phyloP scores from a whole-genome alignment of 1,140 invertebrate genomes.

The Drosophila erecta region DNA sequence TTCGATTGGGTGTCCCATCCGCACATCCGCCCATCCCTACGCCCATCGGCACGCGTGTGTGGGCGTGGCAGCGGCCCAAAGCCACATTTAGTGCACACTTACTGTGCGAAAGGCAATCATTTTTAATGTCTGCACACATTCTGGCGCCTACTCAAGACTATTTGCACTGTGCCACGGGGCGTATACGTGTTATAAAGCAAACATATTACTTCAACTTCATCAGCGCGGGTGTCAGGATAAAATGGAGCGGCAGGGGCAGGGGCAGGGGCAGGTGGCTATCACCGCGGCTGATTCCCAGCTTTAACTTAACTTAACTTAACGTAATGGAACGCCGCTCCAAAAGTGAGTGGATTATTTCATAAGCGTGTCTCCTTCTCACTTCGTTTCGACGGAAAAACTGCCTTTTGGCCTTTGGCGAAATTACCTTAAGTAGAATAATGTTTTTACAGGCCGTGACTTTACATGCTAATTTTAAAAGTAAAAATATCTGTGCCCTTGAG shows the following conservation, averaged over 20 bases:
- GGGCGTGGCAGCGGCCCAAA: constrained; percentile 50
- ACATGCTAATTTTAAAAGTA: neutral
- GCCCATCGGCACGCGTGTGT: constrained; percentile 17
- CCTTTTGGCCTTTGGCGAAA: neutral
- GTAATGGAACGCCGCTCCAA: constrained; percentile 23
- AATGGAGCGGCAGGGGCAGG: neutral
- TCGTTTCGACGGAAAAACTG: too few species aligned
- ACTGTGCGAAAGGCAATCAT: constrained; percentile 67
- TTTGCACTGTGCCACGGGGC: constrained; percentile 63
- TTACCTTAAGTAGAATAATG: neutral
- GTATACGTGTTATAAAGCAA: constrained; percentile 75
- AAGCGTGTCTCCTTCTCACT: constrained; percentile 1
- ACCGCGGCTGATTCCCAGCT: constrained; percentile 12
- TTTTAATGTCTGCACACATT: constrained; percentile 67
- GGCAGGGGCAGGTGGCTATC: too few species aligned
- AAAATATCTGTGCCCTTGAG: neutral
- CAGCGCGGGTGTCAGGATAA: neutral
- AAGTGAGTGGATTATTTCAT: constrained; percentile 35
- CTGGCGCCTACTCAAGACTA: constrained; percentile 50
- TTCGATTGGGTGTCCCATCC: constrained; percentile 31
- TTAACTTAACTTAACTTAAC: constrained; percentile 40
- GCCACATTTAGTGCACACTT: constrained; percentile 69
- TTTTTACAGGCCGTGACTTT: neutral
- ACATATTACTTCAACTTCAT: constrained; percentile 61
- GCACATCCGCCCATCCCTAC: neutral